Evolutionary conservation across 2,113 vertebrate species (phyloP).

Genomic region (Colossoma macropomum): DNA sequence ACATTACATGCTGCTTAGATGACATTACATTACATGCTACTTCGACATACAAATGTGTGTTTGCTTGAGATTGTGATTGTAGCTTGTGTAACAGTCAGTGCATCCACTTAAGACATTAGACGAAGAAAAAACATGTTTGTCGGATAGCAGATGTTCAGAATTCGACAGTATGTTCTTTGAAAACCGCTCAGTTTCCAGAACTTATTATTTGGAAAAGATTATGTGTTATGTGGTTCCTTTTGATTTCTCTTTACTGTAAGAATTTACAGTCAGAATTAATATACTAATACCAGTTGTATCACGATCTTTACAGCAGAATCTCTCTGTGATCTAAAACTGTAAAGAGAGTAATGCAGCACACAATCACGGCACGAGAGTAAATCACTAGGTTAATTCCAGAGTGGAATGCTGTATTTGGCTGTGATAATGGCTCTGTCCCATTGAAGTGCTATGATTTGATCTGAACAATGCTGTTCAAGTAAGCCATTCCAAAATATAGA

Average conservation of each 20-base stretch:
- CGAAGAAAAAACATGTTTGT: background rate
- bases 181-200: background rate
- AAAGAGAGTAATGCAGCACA: too few species aligned
- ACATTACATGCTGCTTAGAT: conserved; percentile 51
- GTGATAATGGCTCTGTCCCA: too few species aligned
- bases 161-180: background rate
- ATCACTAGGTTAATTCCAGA: too few species aligned
- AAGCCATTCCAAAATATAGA: too few species aligned
- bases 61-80: conserved; percentile 7
- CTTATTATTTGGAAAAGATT: too few species aligned
- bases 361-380: too few species aligned
- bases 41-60: conserved; percentile 24
- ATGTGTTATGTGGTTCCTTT: background rate
- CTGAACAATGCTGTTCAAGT: too few species aligned
- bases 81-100: conserved; percentile 12
- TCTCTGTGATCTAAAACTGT: too few species aligned
- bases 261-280: background rate
- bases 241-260: background rate
- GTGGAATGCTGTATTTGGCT: too few species aligned
- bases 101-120: background rate
- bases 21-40: conserved; percentile 26
- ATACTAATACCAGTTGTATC: too few species aligned
- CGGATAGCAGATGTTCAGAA: background rate
- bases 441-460: too few species aligned
- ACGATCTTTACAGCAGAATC: too few species aligned